These are phyloP conservation scores for Linurgus olivaceus DNA, from an alignment of 2,797 vertebrate species.

Conservation along the genomic window DNA sequence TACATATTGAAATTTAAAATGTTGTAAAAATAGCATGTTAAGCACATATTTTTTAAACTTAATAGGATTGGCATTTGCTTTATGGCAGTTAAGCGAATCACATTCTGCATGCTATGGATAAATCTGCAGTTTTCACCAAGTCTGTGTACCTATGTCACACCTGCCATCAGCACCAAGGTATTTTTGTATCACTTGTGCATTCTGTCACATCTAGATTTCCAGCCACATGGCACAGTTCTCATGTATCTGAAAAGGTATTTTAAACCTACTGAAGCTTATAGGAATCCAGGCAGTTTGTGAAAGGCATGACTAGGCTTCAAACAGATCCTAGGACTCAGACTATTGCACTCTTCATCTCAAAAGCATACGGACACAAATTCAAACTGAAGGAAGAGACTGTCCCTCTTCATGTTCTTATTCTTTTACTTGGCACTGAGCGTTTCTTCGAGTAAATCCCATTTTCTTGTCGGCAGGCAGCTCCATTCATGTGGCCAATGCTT, in stretches of 20 bases:
- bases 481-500: conserved; percentile 24
- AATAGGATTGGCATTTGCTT: not conserved
- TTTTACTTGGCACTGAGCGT: conserved; percentile 71
- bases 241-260: conserved; percentile 24
- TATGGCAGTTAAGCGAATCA: not conserved
- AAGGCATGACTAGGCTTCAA: conserved; percentile 13
- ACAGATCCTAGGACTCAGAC: not conserved
- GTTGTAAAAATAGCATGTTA: not conserved
- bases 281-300: not conserved
- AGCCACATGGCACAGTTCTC: not conserved
- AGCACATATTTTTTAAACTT: conserved; percentile 11
- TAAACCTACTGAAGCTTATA: not conserved
- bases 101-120: not conserved
- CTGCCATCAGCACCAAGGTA: not conserved
- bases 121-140: not conserved
- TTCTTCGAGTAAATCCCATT: conserved; percentile 53
- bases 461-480: conserved; percentile 65
- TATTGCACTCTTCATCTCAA: not conserved
- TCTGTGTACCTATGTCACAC: not conserved
- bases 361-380: not conserved
- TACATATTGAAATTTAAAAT: conserved; percentile 66
- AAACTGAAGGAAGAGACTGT: not conserved
- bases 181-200: not conserved
- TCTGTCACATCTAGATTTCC: not conserved
- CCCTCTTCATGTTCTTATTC: conserved; percentile 76